Percentiles rank a stretch among this genome's conserved stretches.
These are phyloP conservation scores for Scaptomyza polygonia DNA, from an alignment of 2,888 invertebrate genomes.

Conservation along the genomic window DNA sequence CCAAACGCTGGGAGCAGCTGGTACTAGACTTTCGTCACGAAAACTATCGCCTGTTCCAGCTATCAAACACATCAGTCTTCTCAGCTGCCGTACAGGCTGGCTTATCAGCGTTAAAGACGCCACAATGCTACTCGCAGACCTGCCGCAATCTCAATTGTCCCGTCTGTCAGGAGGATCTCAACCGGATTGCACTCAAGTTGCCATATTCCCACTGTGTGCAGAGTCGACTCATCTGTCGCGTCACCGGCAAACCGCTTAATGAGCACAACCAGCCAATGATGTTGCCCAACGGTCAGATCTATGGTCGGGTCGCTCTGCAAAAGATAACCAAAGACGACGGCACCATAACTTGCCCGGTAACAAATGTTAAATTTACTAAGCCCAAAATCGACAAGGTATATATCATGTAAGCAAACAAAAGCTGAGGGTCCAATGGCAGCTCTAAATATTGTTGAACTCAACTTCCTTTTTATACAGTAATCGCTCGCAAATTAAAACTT, in stretches of 20 bases:
- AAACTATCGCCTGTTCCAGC: conserved; percentile 96
- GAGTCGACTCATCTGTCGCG: conserved; percentile 95
- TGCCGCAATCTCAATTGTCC: conserved; percentile 94
- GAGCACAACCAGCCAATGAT: conserved; percentile 99
- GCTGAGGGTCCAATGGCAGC: conserved; percentile 9
- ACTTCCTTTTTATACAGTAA: conserved; percentile 1
- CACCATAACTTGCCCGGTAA: conserved; percentile 96
- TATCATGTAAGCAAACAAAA: conserved; percentile 90
- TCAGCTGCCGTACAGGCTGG: conserved; percentile 93
- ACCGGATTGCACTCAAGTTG: conserved; percentile 92
- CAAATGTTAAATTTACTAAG: conserved; percentile 95
- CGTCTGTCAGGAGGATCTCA: conserved; percentile 95
- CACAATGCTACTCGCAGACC: conserved; percentile 91
- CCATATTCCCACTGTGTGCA: conserved; percentile 99
- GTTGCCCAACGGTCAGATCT: conserved; percentile 99
- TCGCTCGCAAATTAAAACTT: background rate
- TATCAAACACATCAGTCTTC: conserved; percentile 95
- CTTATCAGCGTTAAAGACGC: conserved; percentile 97
- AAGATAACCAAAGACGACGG: conserved; percentile 98
- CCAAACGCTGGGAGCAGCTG: conserved; percentile 91
- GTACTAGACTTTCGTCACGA: conserved; percentile 96
- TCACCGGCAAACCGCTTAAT: conserved; percentile 95
- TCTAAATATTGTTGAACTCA: conserved; percentile 27
- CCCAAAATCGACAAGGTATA: conserved; percentile 98
- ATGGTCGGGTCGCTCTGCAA: conserved; percentile 95